Evolutionary conservation across 2,797 vertebrate genomes (phyloP).

Genomic region (Champsocephalus esox): DNA sequence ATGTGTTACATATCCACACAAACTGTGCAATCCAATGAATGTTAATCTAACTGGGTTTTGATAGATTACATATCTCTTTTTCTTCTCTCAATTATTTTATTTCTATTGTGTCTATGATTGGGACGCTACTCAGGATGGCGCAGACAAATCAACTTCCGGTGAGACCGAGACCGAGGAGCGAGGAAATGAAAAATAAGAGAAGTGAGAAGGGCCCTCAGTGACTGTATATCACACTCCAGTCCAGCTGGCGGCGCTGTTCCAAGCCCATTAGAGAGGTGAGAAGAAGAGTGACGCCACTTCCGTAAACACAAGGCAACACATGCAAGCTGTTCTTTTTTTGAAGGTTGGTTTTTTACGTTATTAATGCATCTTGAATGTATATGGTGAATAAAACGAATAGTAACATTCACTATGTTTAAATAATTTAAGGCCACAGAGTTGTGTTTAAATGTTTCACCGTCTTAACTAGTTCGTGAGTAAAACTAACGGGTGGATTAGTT

Average conservation of each 20-base stretch:
- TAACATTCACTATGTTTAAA: fast-evolving
- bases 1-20: too few relatives aligned
- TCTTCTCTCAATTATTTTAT: too few relatives aligned
- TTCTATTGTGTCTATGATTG: too few relatives aligned
- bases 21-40: too few relatives aligned
- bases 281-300: conserved; percentile 53
- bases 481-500: conserved; percentile 10
- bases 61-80: too few relatives aligned
- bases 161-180: too few relatives aligned
- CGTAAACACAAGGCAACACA: conserved; percentile 59
- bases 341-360: neutral
- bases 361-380: neutral
- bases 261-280: fast-evolving
- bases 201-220: too few relatives aligned
- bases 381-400: conserved; percentile 37
- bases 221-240: too few relatives aligned
- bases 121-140: too few relatives aligned
- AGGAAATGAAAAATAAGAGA: too few relatives aligned
- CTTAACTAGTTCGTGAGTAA: neutral
- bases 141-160: too few relatives aligned
- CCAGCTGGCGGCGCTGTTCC: conserved; percentile 30
- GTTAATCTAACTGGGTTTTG: too few relatives aligned
- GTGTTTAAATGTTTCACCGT: neutral
- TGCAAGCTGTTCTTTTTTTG: neutral
- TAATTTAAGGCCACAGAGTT: neutral